Percentiles rank a stretch among this genome's conserved stretches.
phyloP scores from a whole-genome alignment of 2,888 invertebrate genomes.

The Bellardia bayeri region DNA sequence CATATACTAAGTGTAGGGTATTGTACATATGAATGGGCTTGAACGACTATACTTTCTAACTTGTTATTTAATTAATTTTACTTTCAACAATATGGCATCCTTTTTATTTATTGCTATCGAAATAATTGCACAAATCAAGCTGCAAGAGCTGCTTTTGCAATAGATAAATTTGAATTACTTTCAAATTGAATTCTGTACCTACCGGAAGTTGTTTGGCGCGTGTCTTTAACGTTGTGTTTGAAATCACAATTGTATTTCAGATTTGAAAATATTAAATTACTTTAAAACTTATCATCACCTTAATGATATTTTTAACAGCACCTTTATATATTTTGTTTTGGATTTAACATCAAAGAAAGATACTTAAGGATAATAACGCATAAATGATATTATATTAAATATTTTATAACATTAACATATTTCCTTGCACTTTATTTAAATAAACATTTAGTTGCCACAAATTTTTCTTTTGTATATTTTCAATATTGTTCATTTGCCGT shows the following conservation, averaged over 20 bases:
- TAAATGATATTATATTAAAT: no score
- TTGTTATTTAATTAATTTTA: background rate
- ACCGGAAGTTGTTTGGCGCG: conserved; percentile 66
- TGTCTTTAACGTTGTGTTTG: conserved; percentile 40
- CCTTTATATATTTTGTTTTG: conserved; percentile 9
- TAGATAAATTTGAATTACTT: conserved; percentile 30
- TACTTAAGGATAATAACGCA: no score
- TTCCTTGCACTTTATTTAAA: no score
- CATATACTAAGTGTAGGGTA: no score
- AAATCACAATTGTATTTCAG: background rate
- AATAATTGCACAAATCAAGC: background rate
- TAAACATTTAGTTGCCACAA: no score
- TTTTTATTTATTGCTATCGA: background rate
- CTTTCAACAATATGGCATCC: background rate
- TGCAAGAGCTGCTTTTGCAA: background rate
- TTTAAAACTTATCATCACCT: background rate
- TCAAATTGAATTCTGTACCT: background rate
- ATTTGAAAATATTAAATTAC: conserved; percentile 14
- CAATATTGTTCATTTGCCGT: background rate
- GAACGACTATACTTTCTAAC: no score
- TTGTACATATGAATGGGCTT: no score
- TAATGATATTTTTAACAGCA: background rate
- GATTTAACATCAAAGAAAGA: no score
- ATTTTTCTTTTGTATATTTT: background rate
- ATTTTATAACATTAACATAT: no score